Conservation (phyloP, 2,888 invertebrate genomes). For the Serripes groenlandicus region DNA sequence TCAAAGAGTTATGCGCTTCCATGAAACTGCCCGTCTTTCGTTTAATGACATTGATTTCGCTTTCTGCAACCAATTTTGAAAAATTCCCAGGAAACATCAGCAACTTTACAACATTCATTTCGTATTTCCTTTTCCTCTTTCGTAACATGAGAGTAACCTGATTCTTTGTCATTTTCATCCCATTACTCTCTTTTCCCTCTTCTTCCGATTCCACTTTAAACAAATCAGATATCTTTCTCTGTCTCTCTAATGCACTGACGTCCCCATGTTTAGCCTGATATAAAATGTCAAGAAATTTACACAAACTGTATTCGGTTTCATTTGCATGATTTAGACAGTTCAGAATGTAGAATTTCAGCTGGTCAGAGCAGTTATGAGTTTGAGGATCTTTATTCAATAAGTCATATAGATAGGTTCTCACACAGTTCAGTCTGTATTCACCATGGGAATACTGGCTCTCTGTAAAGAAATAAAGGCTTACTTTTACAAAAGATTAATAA, state of each 20-base stretch:
- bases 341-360: conserved; percentile 3
- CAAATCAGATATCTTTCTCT: background rate
- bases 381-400: background rate
- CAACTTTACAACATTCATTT: conserved; percentile 15
- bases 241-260: conserved; percentile 26
- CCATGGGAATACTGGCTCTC: background rate
- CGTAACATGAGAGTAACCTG: conserved; percentile 39
- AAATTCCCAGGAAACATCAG: conserved; percentile 53
- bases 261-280: conserved; percentile 34
- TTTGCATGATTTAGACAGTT: conserved; percentile 14
- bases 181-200: background rate
- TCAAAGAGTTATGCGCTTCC: conserved; percentile 15
- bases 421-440: background rate
- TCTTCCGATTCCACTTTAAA: conserved; percentile 1
- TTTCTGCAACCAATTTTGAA: background rate
- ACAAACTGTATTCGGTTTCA: conserved; percentile 31
- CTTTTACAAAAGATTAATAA: no score
- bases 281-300: conserved; percentile 32
- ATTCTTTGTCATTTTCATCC: conserved; percentile 42
- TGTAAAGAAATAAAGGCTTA: no score
- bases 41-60: conserved; percentile 3
- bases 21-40: conserved; percentile 16
- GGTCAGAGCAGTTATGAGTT: background rate
- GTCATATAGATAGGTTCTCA: background rate
- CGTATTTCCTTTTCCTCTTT: conserved; percentile 36